A percentile compares a stretch with the other conserved stretches of the same genome.
Evolutionary conservation across 2,888 invertebrate species (phyloP).

Genomic region (Andrena marginata): DNA sequence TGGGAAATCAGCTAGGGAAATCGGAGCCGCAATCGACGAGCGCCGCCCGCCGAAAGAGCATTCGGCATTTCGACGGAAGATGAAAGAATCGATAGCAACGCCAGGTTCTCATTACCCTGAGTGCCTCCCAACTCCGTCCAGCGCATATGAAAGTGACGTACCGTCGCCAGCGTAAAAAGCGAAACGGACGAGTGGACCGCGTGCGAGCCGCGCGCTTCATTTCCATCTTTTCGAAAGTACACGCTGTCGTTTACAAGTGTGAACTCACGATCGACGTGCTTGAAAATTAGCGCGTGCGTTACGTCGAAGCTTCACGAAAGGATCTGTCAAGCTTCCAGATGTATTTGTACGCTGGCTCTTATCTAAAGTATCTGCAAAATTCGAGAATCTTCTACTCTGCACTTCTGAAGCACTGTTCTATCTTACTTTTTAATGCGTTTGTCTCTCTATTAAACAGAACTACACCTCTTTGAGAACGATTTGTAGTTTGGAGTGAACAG

Average conservation of each 20-base stretch:
- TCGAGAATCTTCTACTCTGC: too few relatives aligned
- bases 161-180: slow-evolving; percentile 36
- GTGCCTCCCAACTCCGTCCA: slow-evolving; percentile 76
- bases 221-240: slow-evolving; percentile 22
- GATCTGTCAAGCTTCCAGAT: neutral
- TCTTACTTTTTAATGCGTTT: too few relatives aligned
- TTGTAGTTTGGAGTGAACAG: too few relatives aligned
- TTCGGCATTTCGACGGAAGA: slow-evolving; percentile 50
- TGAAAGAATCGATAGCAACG: slow-evolving; percentile 73
- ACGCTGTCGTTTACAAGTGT: neutral
- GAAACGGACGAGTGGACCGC: slow-evolving; percentile 28
- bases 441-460: too few relatives aligned
- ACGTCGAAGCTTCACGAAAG: neutral
- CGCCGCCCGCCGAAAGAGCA: slow-evolving; percentile 33
- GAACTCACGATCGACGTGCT: neutral
- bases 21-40: slow-evolving; percentile 11
- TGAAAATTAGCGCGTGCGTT: neutral
- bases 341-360: too few relatives aligned
- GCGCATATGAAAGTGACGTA: slow-evolving; percentile 67
- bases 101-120: slow-evolving; percentile 77
- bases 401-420: too few relatives aligned
- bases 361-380: too few relatives aligned
- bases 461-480: too few relatives aligned
- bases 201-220: slow-evolving; percentile 16
- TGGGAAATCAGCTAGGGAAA: slow-evolving; percentile 11